Evolutionary conservation across 2,797 vertebrate genomes (phyloP).

Genomic region (Sorex maritimensis): DNA sequence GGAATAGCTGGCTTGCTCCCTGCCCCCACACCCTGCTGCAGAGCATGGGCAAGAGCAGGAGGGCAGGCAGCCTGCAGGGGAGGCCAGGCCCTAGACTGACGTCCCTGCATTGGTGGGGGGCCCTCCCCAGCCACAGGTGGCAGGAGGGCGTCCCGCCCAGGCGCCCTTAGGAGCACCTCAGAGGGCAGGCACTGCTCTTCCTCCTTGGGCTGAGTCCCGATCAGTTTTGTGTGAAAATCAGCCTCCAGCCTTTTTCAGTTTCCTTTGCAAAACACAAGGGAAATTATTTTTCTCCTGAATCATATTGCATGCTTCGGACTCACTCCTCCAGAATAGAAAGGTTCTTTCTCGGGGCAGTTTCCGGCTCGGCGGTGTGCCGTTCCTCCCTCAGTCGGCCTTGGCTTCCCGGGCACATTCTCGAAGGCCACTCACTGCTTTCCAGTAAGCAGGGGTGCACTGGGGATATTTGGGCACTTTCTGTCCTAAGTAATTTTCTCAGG

Average conservation of each 20-base stretch:
- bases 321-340: not conserved
- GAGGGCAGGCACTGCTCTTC: too few relatives aligned
- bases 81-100: too few relatives aligned
- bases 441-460: not conserved
- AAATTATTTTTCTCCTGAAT: constrained; percentile 47
- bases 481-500: constrained; percentile 44
- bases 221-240: constrained; percentile 52
- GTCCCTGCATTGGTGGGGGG: too few relatives aligned
- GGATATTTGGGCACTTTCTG: constrained; percentile 13
- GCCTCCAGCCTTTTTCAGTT: constrained; percentile 30
- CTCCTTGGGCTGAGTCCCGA: not conserved
- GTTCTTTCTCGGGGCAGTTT: not conserved
- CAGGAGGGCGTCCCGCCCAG: too few relatives aligned
- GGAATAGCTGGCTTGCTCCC: not conserved
- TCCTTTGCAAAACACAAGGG: constrained; percentile 58
- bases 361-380: not conserved
- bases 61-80: too few relatives aligned
- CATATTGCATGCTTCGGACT: constrained; percentile 6
- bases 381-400: not conserved
- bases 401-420: constrained; percentile 22
- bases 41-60: too few relatives aligned
- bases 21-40: not conserved
- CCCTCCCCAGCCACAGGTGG: too few relatives aligned
- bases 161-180: too few relatives aligned
- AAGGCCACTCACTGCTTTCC: constrained; percentile 32